phyloP scores from a whole-genome alignment of 2,888 invertebrate genomes.

The Plemyria rubiginata region DNA sequence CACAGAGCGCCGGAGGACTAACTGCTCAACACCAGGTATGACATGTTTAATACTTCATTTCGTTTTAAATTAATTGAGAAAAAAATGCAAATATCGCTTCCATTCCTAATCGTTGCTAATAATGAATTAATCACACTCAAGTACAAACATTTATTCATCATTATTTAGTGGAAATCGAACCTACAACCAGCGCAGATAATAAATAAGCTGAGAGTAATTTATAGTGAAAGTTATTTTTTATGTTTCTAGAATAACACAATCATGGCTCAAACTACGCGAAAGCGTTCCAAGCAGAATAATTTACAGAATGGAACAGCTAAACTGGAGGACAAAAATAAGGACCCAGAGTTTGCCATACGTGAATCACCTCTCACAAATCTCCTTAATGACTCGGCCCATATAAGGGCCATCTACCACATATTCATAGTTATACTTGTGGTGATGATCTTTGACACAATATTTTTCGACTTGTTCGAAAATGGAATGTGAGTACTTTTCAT shows the following conservation, averaged over 20 bases:
- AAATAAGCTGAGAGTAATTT: no score
- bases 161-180: no score
- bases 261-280: constrained; percentile 45
- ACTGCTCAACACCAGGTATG: no score
- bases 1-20: no score
- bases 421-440: constrained; percentile 91
- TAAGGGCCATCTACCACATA: constrained; percentile 93
- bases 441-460: constrained; percentile 89
- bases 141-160: no score
- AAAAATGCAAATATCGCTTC: no score
- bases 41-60: no score
- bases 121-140: no score
- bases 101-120: no score
- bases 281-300: constrained; percentile 38
- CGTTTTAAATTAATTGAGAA: no score
- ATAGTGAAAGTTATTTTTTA: not conserved
- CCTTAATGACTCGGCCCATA: constrained; percentile 89
- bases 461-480: constrained; percentile 89
- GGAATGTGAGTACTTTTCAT: constrained; percentile 87
- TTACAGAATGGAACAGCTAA: constrained; percentile 53
- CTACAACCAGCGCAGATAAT: no score
- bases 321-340: constrained; percentile 44
- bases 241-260: constrained; percentile 17
- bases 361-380: constrained; percentile 93
- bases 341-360: constrained; percentile 85